A percentile compares a stretch with the other conserved stretches of the same genome.
Conservation (phyloP, 2,113 vertebrate species). For the Pseudopodoces humilis region DNA sequence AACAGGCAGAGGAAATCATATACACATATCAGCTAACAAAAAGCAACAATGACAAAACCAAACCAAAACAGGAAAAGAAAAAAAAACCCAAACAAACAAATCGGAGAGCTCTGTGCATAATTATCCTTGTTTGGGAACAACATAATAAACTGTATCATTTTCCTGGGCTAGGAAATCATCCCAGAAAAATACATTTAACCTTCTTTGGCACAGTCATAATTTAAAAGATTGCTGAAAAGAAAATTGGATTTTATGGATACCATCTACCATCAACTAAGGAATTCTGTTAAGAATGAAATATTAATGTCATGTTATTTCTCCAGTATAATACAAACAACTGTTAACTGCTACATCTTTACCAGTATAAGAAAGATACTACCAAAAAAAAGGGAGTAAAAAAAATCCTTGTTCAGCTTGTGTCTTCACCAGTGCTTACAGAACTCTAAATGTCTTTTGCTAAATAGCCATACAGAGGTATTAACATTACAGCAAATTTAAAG, state of each 20-base stretch:
- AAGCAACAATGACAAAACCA: neutral
- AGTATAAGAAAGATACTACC: rapidly evolving
- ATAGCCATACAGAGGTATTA: neutral
- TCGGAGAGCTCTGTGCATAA: neutral
- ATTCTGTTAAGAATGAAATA: neutral
- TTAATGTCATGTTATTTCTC: neutral
- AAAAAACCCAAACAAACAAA: neutral
- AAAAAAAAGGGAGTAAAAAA: neutral
- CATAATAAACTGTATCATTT: neutral
- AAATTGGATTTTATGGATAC: neutral
- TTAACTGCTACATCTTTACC: neutral
- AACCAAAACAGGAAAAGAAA: neutral
- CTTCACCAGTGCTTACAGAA: neutral
- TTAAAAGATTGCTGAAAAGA: neutral
- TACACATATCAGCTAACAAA: neutral
- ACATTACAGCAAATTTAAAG: neutral
- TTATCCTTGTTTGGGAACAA: neutral
- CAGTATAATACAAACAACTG: neutral
- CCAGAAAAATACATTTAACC: neutral
- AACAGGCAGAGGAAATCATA: neutral
- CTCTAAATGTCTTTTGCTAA: neutral
- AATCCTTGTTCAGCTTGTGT: neutral
- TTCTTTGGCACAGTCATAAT: neutral
- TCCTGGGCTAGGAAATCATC: neutral
- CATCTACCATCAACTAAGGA: neutral